A percentile compares a stretch with the other conserved stretches of the same genome.
Evolutionary conservation across 2,888 invertebrate species (phyloP).

Genomic region (Apomyelois bistriatella): DNA sequence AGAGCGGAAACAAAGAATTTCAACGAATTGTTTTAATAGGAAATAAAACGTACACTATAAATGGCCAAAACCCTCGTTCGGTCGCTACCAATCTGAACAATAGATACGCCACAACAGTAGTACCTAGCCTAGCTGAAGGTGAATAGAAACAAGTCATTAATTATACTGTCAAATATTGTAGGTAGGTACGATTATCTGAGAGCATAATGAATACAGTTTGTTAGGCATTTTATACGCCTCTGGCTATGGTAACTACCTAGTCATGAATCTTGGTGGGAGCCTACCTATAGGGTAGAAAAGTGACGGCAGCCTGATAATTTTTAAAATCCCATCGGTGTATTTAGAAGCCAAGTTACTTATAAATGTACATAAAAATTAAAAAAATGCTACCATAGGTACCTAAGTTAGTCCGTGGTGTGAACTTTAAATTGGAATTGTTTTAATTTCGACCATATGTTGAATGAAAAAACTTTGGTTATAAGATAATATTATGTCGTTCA

Average conservation of each 20-base stretch:
- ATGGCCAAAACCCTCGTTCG: neutral
- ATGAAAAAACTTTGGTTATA: no score
- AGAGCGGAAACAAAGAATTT: constrained; percentile 48
- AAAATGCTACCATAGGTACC: no score
- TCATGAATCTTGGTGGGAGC: no score
- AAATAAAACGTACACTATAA: neutral
- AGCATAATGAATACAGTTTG: constrained; percentile 1
- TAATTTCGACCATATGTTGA: no score
- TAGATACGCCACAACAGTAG: constrained; percentile 35
- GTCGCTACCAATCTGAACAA: constrained; percentile 17
- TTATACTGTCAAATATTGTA: constrained; percentile 52
- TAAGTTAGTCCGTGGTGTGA: no score
- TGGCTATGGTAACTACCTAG: neutral
- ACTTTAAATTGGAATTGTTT: no score
- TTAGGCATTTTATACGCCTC: neutral
- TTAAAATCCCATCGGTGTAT: no score
- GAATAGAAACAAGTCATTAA: constrained; percentile 50
- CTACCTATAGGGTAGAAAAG: no score
- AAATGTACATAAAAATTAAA: no score
- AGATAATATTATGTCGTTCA: no score
- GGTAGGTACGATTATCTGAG: constrained; percentile 36
- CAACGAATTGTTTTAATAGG: constrained; percentile 34
- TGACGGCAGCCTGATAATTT: no score
- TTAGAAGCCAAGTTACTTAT: no score
- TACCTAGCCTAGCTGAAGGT: constrained; percentile 36